A percentile compares a stretch with the other conserved stretches of the same genome.
These are phyloP conservation scores for Lonchura striata DNA, from an alignment of 2,113 vertebrate genomes.

Conservation along the genomic window DNA sequence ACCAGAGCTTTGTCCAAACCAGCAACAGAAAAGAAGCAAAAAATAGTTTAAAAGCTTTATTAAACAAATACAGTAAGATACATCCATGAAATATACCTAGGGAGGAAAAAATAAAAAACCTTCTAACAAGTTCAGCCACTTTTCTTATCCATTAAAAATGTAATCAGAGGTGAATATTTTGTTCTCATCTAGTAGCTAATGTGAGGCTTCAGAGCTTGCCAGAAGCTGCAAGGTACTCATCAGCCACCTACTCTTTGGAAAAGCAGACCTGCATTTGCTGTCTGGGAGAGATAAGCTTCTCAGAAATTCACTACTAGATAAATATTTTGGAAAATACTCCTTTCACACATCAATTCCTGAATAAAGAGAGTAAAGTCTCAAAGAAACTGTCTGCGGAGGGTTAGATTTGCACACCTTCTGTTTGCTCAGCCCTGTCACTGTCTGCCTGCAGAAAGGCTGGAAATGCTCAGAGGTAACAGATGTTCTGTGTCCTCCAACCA, in stretches of 20 bases:
- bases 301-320: neutral
- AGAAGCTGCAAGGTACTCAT: neutral
- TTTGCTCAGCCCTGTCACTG: accelerated
- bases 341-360: neutral
- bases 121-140: neutral
- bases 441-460: neutral
- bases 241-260: neutral
- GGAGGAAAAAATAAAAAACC: neutral
- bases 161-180: neutral
- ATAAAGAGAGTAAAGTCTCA: neutral
- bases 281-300: neutral
- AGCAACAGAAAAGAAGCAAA: neutral
- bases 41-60: neutral
- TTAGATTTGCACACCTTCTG: neutral
- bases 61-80: neutral
- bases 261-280: neutral
- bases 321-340: neutral
- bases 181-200: neutral
- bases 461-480: neutral
- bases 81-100: neutral
- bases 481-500: neutral
- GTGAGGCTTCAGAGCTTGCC: neutral
- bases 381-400: neutral
- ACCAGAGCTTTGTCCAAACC: neutral
- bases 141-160: neutral